These are phyloP conservation scores for Lasioglossum malachurum DNA, from an alignment of 2,888 invertebrate species.

Conservation along the genomic window DNA sequence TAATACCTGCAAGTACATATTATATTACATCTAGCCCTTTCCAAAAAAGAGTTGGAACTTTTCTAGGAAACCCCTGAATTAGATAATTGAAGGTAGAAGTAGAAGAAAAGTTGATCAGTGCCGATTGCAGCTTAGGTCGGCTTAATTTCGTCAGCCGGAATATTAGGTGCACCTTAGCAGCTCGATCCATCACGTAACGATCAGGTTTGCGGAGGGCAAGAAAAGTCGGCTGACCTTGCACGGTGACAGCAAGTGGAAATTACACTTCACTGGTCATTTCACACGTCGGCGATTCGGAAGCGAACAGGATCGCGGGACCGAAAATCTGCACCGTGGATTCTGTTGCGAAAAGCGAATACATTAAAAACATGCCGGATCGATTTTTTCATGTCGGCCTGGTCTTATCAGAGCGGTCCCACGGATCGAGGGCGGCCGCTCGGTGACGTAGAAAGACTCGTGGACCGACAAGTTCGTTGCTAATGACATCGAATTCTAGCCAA, in stretches of 20 bases:
- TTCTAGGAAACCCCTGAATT: too few relatives aligned
- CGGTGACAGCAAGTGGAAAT: not conserved
- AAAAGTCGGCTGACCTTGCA: not conserved
- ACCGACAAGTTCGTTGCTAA: constrained; percentile 30
- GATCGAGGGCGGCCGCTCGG: constrained; percentile 38
- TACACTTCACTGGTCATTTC: not conserved
- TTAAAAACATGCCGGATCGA: not conserved
- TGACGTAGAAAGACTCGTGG: constrained; percentile 30
- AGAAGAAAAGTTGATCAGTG: not conserved
- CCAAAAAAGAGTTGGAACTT: too few relatives aligned
- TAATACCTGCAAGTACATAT: too few relatives aligned
- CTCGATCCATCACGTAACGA: not conserved
- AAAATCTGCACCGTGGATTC: not conserved
- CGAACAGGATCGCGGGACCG: not conserved
- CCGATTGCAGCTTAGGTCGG: not conserved
- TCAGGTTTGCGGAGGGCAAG: not conserved
- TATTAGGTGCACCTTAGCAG: not conserved
- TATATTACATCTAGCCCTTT: too few relatives aligned
- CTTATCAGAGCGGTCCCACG: constrained; percentile 20
- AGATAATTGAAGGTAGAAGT: too few relatives aligned
- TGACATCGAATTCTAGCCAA: constrained; percentile 1
- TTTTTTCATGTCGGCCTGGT: constrained; percentile 15
- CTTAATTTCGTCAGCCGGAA: not conserved
- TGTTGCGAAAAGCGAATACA: not conserved
- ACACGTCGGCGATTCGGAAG: not conserved